phyloP scores from a whole-genome alignment of 30 jellyfish, hydroid and myxozoan genomes.

The Pseudorhiza aurosa region DNA sequence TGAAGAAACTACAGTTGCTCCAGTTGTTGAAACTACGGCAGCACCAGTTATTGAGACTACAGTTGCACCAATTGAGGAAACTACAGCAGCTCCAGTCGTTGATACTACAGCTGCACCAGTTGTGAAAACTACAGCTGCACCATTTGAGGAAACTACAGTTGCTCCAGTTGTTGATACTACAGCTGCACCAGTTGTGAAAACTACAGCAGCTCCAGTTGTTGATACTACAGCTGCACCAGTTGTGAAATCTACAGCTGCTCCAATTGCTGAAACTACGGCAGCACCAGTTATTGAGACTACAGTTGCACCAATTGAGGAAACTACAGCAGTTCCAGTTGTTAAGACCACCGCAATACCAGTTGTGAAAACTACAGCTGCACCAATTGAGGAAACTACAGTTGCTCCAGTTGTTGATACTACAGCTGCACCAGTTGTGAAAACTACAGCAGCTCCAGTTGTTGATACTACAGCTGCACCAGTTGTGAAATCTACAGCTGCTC shows the following conservation, averaged over 20 bases:
- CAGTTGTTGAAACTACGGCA: conserved; percentile 3
- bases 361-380: background rate
- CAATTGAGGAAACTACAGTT: background rate
- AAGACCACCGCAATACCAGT: conserved; percentile 22
- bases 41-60: conserved; percentile 37
- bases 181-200: background rate
- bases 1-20: conserved; percentile 20
- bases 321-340: conserved; percentile 42
- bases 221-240: conserved; percentile 2
- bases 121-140: background rate
- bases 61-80: conserved; percentile 12
- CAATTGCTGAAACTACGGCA: background rate
- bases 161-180: conserved; percentile 22
- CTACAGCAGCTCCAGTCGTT: conserved; percentile 6
- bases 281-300: conserved; percentile 12
- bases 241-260: background rate
- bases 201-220: background rate
- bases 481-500: background rate
- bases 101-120: conserved; percentile 26
- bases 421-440: conserved; percentile 29
- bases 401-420: conserved; percentile 25
- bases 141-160: conserved; percentile 15
- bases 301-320: conserved; percentile 19
- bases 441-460: background rate
- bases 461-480: background rate